These are phyloP conservation scores for Epinotia demarniana DNA, from an alignment of 2,888 invertebrate genomes.

Conservation along the genomic window DNA sequence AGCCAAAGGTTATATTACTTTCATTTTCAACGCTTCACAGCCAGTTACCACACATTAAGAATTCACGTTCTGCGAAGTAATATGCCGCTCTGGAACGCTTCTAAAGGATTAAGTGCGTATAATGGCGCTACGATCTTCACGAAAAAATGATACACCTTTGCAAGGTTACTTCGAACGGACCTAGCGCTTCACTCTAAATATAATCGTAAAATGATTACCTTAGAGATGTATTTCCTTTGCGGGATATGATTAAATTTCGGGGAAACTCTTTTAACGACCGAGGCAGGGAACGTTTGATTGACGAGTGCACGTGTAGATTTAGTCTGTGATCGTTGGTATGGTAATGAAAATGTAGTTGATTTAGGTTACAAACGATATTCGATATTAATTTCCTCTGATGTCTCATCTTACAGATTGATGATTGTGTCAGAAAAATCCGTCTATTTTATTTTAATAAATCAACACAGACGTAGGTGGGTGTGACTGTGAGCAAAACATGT, in stretches of 20 bases:
- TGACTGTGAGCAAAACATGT: too few relatives aligned
- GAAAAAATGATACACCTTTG: slow-evolving; percentile 61
- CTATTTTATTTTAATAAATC: background rate
- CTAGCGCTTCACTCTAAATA: slow-evolving; percentile 45
- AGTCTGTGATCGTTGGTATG: slow-evolving; percentile 45
- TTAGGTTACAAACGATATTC: background rate
- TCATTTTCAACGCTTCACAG: slow-evolving; percentile 33
- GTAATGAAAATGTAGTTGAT: slow-evolving; percentile 23
- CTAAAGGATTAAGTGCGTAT: slow-evolving; percentile 59
- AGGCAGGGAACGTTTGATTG: slow-evolving; percentile 52
- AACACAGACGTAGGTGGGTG: too few relatives aligned
- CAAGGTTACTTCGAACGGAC: slow-evolving; percentile 46
- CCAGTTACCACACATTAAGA: slow-evolving; percentile 52
- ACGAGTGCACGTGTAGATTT: slow-evolving; percentile 55
- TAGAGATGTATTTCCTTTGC: slow-evolving; percentile 42
- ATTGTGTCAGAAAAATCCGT: background rate
- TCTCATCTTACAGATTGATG: background rate
- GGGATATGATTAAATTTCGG: slow-evolving; percentile 52
- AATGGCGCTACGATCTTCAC: slow-evolving; percentile 51
- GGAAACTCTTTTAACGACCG: slow-evolving; percentile 63
- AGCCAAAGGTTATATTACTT: slow-evolving; percentile 32
- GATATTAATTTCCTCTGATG: slow-evolving; percentile 14
- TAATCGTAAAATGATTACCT: slow-evolving; percentile 49
- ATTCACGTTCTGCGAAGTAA: slow-evolving; percentile 49
- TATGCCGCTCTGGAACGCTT: slow-evolving; percentile 49